Conservation (phyloP, 2,888 invertebrate species). For the Apodemia mormo region DNA sequence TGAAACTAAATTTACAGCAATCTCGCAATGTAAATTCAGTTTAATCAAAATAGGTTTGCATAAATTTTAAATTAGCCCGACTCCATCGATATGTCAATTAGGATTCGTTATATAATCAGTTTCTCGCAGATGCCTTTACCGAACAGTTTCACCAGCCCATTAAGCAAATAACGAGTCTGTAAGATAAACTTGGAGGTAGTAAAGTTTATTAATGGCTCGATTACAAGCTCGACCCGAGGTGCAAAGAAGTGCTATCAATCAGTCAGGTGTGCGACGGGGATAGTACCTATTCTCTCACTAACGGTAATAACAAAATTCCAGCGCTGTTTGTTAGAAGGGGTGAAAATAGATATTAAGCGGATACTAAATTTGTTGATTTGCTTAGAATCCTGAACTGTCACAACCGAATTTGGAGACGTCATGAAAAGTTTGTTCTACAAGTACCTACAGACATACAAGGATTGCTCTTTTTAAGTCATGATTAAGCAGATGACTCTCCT, state of each 20-base stretch:
- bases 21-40: not conserved
- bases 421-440: not conserved
- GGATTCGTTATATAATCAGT: constrained; percentile 55
- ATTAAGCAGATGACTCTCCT: no score
- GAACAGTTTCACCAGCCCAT: constrained; percentile 74
- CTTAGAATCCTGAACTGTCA: constrained; percentile 39
- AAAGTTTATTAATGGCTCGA: constrained; percentile 81
- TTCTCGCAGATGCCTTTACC: constrained; percentile 64
- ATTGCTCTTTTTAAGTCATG: no score
- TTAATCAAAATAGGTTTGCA: constrained; percentile 35
- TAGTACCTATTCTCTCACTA: constrained; percentile 70
- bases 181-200: constrained; percentile 79
- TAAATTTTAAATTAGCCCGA: constrained; percentile 38
- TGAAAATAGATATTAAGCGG: constrained; percentile 71
- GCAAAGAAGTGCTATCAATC: constrained; percentile 82
- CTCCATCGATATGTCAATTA: constrained; percentile 70
- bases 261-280: constrained; percentile 78
- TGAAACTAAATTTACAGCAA: not conserved
- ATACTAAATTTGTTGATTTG: constrained; percentile 45
- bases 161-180: constrained; percentile 79
- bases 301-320: constrained; percentile 81
- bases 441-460: not conserved
- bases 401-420: not conserved
- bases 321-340: constrained; percentile 77
- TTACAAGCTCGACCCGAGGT: constrained; percentile 66